Base-by-base conservation (phyloP, 1,140 invertebrate genomes). In the Muscidifurax raptorellus region DNA sequence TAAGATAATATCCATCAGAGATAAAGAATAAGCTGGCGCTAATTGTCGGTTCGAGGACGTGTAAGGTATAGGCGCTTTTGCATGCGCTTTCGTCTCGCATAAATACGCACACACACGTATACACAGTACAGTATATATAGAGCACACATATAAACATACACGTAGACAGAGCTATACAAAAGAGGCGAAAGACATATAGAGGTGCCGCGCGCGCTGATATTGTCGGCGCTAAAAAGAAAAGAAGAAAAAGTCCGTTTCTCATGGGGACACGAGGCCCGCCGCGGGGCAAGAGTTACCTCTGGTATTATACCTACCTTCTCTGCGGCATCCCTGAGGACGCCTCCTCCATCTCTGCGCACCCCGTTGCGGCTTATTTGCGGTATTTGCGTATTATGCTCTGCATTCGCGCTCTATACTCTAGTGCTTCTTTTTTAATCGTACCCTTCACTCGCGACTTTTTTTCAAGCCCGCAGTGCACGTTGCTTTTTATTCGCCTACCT, bases 361-460 rank as follows among this genome's bases (percentile, higher is more conserved):
- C 22, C 22, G 25, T 69, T 13, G 74, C 40, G n/a, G 40, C 74
- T 76, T 64, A 78, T 78, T 78, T 78, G 47, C 47, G 27, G 25
- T 59, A 78, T 78, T 59, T 74, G 71, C 71, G 2, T 74, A 36
- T 74, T 74, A 22, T 74, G 30, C 32, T 4, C 9, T n/a, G 28
- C 69, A 13, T 72, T 30, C 71, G 10, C 71, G 28, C 27, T 71
- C 27, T 30, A 25, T n/a, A n/a, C 67, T 71, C 27, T 13, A 6
- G 18, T 13, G n/a, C 32, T 36, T 74, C 32, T 74, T 36, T 22
- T 25, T 64, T 22, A 64, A 18, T 18, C 22, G n/a, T 74, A 10
- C 28, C 6, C 71, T 13, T 36, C 28, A 30, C 22, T 36, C 15
- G 22, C 28, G 18, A 1, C 32, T 3, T 18, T 30, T 15, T 13